Base-by-base conservation (phyloP, 23 tunicate genomes). In the Botrylloides violaceus region DNA sequence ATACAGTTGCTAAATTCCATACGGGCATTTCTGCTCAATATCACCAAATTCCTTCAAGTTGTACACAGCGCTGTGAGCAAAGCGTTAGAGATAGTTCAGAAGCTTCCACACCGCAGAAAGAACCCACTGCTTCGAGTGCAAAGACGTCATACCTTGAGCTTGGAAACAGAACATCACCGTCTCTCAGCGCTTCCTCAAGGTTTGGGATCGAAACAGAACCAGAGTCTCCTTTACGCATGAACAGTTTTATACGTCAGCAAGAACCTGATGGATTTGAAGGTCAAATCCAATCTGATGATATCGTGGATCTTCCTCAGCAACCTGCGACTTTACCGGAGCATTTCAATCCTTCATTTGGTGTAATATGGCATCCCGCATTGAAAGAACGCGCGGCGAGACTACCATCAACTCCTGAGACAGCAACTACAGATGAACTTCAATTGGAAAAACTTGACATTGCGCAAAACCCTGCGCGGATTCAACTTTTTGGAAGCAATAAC, bases 91-190 rank as follows among this genome's bases (percentile, higher is more conserved):
- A 15, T 43, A 15, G 53, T 15, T n/a, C n/a, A n/a, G n/a, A n/a
- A n/a, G n/a, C n/a, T n/a, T n/a, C n/a, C n/a, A n/a, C n/a, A n/a
- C n/a, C n/a, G n/a, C n/a, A n/a, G n/a, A n/a, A n/a, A n/a, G n/a
- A n/a, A n/a, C n/a, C n/a, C n/a, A n/a, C n/a, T n/a, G n/a, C n/a
- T n/a, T n/a, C n/a, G n/a, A 43, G 15, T 43, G 65, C 58, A 24
- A 68, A 68, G 37, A 68, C 74, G 58, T 68, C 74, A 36, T 68
- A 68, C 58, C 58, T 68, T 5, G 74, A 68, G 37, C 37, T 68
- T 15, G 74, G 74, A 36, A 39, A 35, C 57, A 68, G 74, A 6
- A 23, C 58, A n/a, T n/a, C 74, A 36, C 58, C 74, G 25, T 68
- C 74, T 5, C 74, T 56, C 74, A 37, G 74, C n/a, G 26, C 22